Evolutionary conservation across 2,888 invertebrate genomes (phyloP).

Genomic region (Dolomedes plantarius): DNA sequence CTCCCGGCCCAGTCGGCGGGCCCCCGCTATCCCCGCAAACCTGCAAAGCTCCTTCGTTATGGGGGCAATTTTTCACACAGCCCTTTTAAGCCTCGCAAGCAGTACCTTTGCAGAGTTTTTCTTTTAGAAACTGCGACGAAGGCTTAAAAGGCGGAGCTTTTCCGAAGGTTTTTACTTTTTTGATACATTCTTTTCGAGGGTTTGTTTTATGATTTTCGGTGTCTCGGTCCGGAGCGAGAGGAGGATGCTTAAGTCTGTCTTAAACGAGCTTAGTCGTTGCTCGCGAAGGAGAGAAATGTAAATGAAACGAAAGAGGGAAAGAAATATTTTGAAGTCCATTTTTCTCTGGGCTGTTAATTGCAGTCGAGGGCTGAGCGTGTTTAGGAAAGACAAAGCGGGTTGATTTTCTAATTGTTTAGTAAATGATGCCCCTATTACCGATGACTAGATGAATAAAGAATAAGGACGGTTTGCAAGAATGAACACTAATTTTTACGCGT

Average conservation of each 20-base stretch:
- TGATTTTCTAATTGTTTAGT: constrained; percentile 3
- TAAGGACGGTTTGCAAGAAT: too few relatives aligned
- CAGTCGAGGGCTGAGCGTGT: background rate
- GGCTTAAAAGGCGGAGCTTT: constrained; percentile 43
- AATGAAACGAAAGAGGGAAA: constrained; percentile 1
- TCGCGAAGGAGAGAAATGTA: constrained; percentile 6
- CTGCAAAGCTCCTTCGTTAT: constrained; percentile 61
- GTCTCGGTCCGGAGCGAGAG: background rate
- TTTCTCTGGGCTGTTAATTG: constrained; percentile 55
- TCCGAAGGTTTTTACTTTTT: constrained; percentile 8
- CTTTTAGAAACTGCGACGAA: constrained; percentile 39
- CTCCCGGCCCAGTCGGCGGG: constrained; percentile 51
- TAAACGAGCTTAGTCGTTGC: constrained; percentile 50
- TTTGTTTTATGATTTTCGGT: constrained; percentile 21
- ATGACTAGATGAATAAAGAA: background rate
- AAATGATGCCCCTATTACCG: background rate
- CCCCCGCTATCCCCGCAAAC: constrained; percentile 28
- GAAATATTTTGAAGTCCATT: constrained; percentile 23
- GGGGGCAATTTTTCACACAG: constrained; percentile 65
- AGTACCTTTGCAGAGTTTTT: background rate
- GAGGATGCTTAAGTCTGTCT: constrained; percentile 58
- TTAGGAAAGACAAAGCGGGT: background rate
- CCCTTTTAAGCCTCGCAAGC: constrained; percentile 32
- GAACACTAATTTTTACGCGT: too few relatives aligned
- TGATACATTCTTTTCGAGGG: background rate